These are phyloP conservation scores for Pitta sordida DNA, from an alignment of 2,113 vertebrate genomes.

Conservation along the genomic window DNA sequence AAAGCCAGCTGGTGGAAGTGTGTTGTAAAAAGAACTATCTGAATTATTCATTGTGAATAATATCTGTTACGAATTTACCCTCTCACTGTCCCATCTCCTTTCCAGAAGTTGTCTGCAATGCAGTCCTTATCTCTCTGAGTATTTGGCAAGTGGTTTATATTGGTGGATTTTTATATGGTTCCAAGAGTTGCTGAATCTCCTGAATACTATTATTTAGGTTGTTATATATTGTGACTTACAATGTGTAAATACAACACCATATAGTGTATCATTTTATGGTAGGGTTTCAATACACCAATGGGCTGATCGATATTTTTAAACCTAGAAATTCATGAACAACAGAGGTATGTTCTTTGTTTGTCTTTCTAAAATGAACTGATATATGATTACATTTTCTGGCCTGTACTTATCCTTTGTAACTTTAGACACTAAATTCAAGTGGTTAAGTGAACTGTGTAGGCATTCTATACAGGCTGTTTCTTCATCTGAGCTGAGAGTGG, in stretches of 20 bases:
- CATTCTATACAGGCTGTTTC: background rate
- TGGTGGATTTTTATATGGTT: background rate
- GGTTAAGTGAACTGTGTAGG: background rate
- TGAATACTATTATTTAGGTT: background rate
- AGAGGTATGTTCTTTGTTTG: background rate
- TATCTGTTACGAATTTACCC: background rate
- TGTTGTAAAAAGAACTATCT: conserved; percentile 23
- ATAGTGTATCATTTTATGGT: background rate
- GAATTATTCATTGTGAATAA: conserved; percentile 43
- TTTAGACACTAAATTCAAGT: background rate
- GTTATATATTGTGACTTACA: background rate
- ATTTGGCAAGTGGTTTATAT: background rate
- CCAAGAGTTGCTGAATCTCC: background rate
- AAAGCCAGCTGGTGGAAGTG: conserved; percentile 42
- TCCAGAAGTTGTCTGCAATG: background rate
- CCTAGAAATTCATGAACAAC: background rate
- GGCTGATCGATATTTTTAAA: background rate
- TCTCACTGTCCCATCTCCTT: conserved; percentile 9
- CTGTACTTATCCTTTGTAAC: background rate
- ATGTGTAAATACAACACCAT: background rate
- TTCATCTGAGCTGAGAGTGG: background rate
- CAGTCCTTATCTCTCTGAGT: background rate
- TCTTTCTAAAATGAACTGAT: background rate
- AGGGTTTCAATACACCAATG: background rate
- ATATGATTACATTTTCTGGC: background rate